Conservation (phyloP, 2,113 vertebrate species). For the Elanus axillaris region DNA sequence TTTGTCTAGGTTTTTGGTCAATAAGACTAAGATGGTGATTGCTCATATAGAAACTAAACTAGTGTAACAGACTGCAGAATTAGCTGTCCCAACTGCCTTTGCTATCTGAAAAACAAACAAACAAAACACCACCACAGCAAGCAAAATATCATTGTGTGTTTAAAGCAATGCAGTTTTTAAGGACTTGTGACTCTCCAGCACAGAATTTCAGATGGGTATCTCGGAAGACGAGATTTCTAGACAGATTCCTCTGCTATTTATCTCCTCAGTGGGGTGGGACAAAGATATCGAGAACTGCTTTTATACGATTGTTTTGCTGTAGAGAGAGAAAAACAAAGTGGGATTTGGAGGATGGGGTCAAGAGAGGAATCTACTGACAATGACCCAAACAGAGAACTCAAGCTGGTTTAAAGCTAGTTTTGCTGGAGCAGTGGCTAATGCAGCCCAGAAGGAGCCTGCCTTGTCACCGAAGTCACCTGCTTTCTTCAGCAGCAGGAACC, state of each 20-base stretch:
- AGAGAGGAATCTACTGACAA: neutral
- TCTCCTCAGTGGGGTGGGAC: neutral
- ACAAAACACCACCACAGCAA: neutral
- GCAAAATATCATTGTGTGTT: neutral
- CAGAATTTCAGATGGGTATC: neutral
- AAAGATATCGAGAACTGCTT: neutral
- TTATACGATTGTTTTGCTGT: neutral
- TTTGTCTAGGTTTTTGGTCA: neutral
- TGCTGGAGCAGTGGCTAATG: neutral
- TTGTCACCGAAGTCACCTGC: fast-evolving
- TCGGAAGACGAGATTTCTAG: fast-evolving
- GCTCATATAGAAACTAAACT: fast-evolving
- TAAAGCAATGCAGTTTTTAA: neutral
- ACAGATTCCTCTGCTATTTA: neutral
- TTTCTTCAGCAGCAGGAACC: no score
- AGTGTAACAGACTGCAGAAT: neutral
- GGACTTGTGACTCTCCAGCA: neutral
- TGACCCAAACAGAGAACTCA: neutral
- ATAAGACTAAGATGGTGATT: neutral
- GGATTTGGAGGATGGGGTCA: neutral
- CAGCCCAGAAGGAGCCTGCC: neutral
- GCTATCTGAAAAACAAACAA: no score
- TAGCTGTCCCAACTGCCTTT: neutral
- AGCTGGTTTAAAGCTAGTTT: neutral
- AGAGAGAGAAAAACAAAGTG: neutral